Evolutionary conservation across 2,888 invertebrate genomes (phyloP), one percentile per base, ranked within the genome.

Genomic region (Tipula helvola): DNA sequence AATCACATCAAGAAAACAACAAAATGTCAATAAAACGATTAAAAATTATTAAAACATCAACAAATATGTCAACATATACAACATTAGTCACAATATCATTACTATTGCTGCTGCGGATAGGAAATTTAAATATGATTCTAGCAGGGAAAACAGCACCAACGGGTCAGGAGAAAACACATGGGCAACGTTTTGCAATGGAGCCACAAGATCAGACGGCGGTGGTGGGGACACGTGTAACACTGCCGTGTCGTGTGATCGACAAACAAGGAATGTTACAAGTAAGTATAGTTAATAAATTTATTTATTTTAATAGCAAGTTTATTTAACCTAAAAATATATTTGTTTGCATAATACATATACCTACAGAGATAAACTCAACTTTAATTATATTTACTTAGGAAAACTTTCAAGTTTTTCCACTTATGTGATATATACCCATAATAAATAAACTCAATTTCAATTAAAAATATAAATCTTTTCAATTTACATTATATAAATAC

Each of bases 181-280:
- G 94, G 89, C 98, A 98, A 92, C 95, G 96, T 91, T 98, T 98
- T 91, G 96, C 96, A 47, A 96, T 96, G 94, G 96, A 98, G 90
- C 98, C 98, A 2, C 95, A 96, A 91, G 97, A 98, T 93, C 95
- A 96, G 92, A 97, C 97, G 42, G 97, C 97, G 5, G 96, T 97
- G 86, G 95, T 96, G 85, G 98, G 98, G 13, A 96, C 96, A 86
- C 94, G 96, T 87, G 97, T 97, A 83, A 97, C 97, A 12, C 92
- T 98, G 87, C 97, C 97, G 4, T 99, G 98, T 91, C 93, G 96
- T 71, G 97, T 98, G 36, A 95, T 97, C 90, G 95, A 96, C 90
- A 97, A 97, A 91, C 94, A 94, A 84, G 99, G 99, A 0, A 95
- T 95, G 87, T 93, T 99, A 87, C 99, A 99, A 91, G 84, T 84